phyloP scores from a whole-genome alignment of 1,140 invertebrate genomes.

The Heterodera carotae region DNA sequence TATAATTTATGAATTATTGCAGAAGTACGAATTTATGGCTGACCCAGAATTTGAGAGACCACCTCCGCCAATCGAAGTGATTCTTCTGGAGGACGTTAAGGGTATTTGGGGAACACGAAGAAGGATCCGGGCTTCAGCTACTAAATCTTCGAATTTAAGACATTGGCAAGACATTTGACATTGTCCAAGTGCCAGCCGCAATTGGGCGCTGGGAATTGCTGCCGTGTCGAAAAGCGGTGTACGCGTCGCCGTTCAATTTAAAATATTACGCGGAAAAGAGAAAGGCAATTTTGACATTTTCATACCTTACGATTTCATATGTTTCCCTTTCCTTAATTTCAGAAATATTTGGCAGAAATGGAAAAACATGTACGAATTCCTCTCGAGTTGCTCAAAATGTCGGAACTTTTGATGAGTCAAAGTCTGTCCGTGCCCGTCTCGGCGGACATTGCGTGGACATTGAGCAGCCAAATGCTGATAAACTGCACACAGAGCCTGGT shows the following conservation, averaged over 20 bases:
- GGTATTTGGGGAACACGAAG: conserved; percentile 40
- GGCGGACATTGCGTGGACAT: conserved; percentile 59
- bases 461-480: conserved; percentile 52
- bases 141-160: conserved; percentile 43
- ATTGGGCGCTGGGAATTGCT: conserved; percentile 55
- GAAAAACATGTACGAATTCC: conserved; percentile 55
- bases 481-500: conserved; percentile 39
- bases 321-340: conserved; percentile 38
- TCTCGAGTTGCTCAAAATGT: conserved; percentile 50
- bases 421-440: conserved; percentile 59
- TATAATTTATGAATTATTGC: too few relatives aligned
- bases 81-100: conserved; percentile 63
- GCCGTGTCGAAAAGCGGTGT: conserved; percentile 54
- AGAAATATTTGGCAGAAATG: conserved; percentile 47
- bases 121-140: background rate
- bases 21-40: conserved; percentile 59
- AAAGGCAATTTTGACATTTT: conserved; percentile 44
- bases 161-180: conserved; percentile 62
- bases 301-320: background rate
- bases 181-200: conserved; percentile 51
- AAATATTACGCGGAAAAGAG: conserved; percentile 62
- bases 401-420: conserved; percentile 44
- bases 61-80: conserved; percentile 56
- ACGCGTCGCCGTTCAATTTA: conserved; percentile 64
- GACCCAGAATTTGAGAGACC: conserved; percentile 39